phyloP scores from a whole-genome alignment of 92 coral and sea anemone genomes.

The Umimayanthus kanabou region DNA sequence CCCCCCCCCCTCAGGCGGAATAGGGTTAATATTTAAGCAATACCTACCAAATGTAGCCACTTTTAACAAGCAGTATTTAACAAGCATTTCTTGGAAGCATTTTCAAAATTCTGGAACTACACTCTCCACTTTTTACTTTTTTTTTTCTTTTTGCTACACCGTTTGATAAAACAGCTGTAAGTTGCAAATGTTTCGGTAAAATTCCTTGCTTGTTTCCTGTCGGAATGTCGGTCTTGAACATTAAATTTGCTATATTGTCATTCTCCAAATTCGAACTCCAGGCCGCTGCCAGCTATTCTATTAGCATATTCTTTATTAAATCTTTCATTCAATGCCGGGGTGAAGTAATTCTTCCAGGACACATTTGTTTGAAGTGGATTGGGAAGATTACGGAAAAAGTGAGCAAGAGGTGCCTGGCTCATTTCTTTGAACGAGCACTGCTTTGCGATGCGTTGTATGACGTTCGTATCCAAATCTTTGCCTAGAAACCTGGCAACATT shows the following conservation, averaged over 20 bases:
- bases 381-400: background rate
- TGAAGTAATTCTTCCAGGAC: background rate
- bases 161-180: no score
- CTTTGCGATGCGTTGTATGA: background rate
- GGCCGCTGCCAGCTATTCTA: background rate
- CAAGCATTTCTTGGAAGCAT: no score
- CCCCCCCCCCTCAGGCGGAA: no score
- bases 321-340: background rate
- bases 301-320: background rate
- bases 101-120: no score
- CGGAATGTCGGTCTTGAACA: no score
- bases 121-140: no score
- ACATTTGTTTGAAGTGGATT: background rate
- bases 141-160: no score
- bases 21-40: no score
- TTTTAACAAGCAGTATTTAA: no score
- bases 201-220: no score
- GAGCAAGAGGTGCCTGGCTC: background rate
- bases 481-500: background rate
- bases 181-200: no score
- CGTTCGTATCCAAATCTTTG: background rate
- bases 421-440: slow-evolving; percentile 7
- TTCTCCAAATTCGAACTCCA: background rate
- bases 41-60: no score
- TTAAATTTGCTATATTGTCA: background rate